Base-by-base conservation (phyloP, 1,140 invertebrate species). In the Drosophila repleta region DNA sequence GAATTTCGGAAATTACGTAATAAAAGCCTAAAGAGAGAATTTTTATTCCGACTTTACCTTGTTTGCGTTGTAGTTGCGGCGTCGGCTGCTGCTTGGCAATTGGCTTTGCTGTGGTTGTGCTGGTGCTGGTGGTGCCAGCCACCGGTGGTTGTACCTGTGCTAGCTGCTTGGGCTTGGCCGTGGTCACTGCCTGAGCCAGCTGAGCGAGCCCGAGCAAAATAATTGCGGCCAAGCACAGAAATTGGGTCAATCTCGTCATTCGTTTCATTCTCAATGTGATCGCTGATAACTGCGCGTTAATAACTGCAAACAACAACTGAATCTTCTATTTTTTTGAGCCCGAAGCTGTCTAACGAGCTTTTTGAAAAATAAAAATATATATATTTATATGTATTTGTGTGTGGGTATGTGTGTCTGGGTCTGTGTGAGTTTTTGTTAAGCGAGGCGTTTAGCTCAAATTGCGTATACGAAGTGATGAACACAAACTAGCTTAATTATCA, bases 281-380 rank as follows among this genome's bases (percentile, higher is more conserved):
- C 43, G 17, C 56, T 70, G 66, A 84, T 84, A 66, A 70, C 69
- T 78, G 63, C 52, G 24, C 82, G 60, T 60, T 72, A 61, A 66
- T 52, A 70, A 61, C 48, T 49, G 20, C 46, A 51, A 85, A 60
- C 75, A 72, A 64, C 55, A 79, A 83, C 82, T 87, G 58, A 87
- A 68, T 63, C 60, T 75, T 70, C 51, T 65, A 55, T 72, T 20
- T 37, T 60, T 68, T 53, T 46, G 48, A 52, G 18, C 32, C 0
- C 32, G 11, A 13, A 62, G 55, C 48, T 46, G 17, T 13, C 41
- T 49, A 61, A 37, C 32, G 17, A 60, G 45, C 61, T 65, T 45
- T 48, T 21, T 24, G 41, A 3, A 11, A 51, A 35, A 68, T 55
- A 57, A 45, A 35, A 62, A 24, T 24, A 24, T n/a, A 49, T 15